These are phyloP conservation scores for Sipha flava DNA, from an alignment of 1,140 invertebrate species.

Conservation along the genomic window DNA sequence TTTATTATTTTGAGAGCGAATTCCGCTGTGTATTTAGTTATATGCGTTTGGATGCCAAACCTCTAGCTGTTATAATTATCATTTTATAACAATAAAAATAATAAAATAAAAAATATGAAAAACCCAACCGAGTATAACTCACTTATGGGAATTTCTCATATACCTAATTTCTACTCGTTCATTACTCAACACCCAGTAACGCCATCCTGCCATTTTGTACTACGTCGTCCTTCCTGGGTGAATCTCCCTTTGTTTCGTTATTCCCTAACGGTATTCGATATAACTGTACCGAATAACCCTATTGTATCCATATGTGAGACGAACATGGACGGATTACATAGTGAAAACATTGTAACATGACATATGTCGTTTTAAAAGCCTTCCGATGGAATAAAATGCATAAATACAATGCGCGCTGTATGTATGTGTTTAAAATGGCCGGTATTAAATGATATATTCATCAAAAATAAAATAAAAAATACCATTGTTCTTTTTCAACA, in stretches of 20 bases:
- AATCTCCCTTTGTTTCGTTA: background rate
- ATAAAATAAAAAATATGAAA: background rate
- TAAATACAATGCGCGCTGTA: too few species aligned
- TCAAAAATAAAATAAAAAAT: too few species aligned
- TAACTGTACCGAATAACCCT: background rate
- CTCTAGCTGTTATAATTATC: background rate
- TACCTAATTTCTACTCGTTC: background rate
- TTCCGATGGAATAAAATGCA: too few species aligned
- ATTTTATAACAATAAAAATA: background rate
- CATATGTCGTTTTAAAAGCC: too few species aligned
- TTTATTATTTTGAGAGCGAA: background rate
- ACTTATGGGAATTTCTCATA: constrained; percentile 1
- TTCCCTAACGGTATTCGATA: background rate
- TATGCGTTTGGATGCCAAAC: background rate
- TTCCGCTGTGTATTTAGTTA: background rate
- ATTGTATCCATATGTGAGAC: too few species aligned
- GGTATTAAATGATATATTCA: too few species aligned
- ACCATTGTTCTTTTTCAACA: too few species aligned
- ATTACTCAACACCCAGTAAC: background rate
- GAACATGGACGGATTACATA: too few species aligned
- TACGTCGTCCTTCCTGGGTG: background rate
- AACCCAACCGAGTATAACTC: background rate
- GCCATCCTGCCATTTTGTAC: background rate
- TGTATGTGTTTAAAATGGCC: too few species aligned
- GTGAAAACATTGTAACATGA: too few species aligned